A percentile compares a stretch with the other conserved stretches of the same genome.
Conservation (phyloP, 2,888 invertebrate genomes). For the Pardosa pseudoannulata region DNA sequence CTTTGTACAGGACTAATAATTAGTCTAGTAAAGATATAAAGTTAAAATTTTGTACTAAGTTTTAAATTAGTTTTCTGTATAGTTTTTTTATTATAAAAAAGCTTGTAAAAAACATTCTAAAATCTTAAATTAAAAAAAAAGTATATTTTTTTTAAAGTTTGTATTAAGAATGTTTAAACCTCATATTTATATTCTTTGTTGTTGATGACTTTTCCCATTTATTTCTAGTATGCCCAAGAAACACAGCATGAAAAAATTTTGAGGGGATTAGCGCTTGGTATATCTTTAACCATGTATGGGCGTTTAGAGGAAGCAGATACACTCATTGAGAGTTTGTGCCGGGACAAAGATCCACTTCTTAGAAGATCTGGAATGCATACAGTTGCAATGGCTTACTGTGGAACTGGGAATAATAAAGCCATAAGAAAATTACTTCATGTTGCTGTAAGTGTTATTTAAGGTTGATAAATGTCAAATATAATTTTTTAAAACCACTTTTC, state of each 20-base stretch:
- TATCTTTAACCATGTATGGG: slow-evolving; percentile 97
- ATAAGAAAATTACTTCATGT: slow-evolving; percentile 95
- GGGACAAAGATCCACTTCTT: slow-evolving; percentile 92
- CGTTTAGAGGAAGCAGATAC: slow-evolving; percentile 97
- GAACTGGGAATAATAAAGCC: slow-evolving; percentile 97
- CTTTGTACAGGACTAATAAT: background rate
- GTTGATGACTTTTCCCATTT: too few relatives aligned
- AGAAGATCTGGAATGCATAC: slow-evolving; percentile 98
- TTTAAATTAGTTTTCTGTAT: too few relatives aligned
- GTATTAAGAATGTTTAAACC: too few relatives aligned
- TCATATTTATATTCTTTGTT: too few relatives aligned
- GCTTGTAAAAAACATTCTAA: too few relatives aligned
- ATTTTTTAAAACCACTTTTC: too few relatives aligned
- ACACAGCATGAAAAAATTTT: slow-evolving; percentile 99
- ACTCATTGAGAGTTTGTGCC: slow-evolving; percentile 90
- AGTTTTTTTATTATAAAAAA: too few relatives aligned
- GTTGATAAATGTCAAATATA: too few relatives aligned
- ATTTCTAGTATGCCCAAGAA: slow-evolving; percentile 89
- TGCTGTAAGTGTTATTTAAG: slow-evolving; percentile 87
- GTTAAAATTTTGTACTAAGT: background rate
- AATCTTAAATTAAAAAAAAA: too few relatives aligned
- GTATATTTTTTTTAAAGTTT: too few relatives aligned
- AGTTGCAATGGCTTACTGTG: slow-evolving; percentile 98
- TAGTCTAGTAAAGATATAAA: background rate
- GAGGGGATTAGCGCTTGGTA: slow-evolving; percentile 96